Base-by-base conservation (phyloP, 2,888 invertebrate species). In the Bellardia bayeri region DNA sequence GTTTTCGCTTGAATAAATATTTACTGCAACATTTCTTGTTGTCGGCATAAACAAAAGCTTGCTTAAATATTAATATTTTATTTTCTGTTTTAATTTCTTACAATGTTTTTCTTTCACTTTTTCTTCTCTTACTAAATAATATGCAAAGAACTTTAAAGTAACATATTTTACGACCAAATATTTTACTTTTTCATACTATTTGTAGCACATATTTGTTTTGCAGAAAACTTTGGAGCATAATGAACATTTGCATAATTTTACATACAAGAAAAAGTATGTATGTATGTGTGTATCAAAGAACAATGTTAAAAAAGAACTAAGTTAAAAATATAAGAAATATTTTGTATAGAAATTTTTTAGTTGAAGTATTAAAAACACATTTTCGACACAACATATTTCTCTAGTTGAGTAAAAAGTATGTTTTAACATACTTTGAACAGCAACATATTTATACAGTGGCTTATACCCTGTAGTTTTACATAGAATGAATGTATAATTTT, bases 241-340 rank as follows among this genome's bases (percentile, higher is more conserved):
- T 86, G 80, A 86, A 86, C 58, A 69, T 83, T 86, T 86, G 75
- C 86, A 86, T 83, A 86, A 83, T 86, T 80, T 82, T 14, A 42
- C 42, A 61, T 63, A 56, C 30, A 83, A 76, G 13, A 63, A 75
- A 82, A 56, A 54, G 3, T 51, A 61, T 82, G 69, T 51, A 61
- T 82, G 69, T 37, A 64, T 37, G 66, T 56, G 40, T 37, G 3
- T 6, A 42, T 40, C n/a, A 13, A 40, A 14, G 45, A 63, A 83
- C 64, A 71, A 71, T 56, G 58, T 54, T 51, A 61, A 66, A 23
- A 69, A 40, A 61, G 56, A 42, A 45, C 23, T 23, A 23, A 23
- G 23, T 23, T 23, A 72, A 76, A 66, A 71, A 72, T 37, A 2
- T 45, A 71, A 45, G 49, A 49, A 71, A 40, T 54, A 40, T 40